These are phyloP conservation scores for Aix galericulata DNA, from an alignment of 2,113 vertebrate species.

Conservation along the genomic window DNA sequence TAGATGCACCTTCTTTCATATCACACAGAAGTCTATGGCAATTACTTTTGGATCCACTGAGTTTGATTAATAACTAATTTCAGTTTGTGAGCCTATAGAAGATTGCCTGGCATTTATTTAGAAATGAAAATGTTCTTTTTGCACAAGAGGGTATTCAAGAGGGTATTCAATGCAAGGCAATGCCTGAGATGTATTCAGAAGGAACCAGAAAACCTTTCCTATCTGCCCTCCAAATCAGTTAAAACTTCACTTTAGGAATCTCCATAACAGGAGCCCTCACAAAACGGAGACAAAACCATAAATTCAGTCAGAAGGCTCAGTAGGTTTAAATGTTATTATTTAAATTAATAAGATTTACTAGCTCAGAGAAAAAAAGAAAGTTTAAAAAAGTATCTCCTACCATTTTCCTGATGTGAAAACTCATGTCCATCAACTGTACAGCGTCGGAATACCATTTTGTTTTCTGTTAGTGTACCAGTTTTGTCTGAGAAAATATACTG, in stretches of 20 bases:
- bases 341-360: background rate
- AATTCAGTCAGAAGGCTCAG: background rate
- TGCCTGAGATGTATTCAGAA: background rate
- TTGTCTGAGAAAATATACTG: slow-evolving; percentile 85
- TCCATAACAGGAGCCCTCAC: background rate
- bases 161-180: background rate
- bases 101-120: background rate
- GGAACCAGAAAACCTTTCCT: background rate
- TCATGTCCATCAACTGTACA: slow-evolving; percentile 80
- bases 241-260: background rate
- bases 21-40: background rate
- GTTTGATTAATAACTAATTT: background rate
- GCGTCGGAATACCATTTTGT: slow-evolving; percentile 85
- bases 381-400: slow-evolving; percentile 27
- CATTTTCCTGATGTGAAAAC: slow-evolving; percentile 83
- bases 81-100: background rate
- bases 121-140: background rate
- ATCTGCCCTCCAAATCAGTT: background rate
- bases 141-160: background rate
- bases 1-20: background rate
- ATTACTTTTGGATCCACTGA: background rate
- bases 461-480: slow-evolving; percentile 84
- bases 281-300: background rate
- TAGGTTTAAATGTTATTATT: background rate
- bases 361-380: background rate